Conservation (phyloP, 2,113 vertebrate species). For the Gallinago jamesoni region DNA sequence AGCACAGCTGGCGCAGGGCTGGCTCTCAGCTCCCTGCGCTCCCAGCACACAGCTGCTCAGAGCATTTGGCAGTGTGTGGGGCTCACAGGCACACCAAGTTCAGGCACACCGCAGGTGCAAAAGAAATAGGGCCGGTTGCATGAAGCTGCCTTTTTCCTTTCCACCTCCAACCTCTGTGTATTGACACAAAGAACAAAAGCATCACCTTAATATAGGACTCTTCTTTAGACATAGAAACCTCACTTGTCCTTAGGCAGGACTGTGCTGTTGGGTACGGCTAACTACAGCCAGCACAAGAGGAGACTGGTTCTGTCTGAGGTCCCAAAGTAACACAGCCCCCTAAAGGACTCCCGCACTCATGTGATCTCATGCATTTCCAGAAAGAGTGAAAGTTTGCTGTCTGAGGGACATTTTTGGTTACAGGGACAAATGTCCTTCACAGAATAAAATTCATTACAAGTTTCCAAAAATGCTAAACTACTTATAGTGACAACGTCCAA, state of each 20-base stretch:
- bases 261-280: not conserved
- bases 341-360: not conserved
- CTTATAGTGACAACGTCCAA: not conserved
- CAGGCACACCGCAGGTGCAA: not conserved
- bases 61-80: not conserved
- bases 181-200: fast-evolving
- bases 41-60: not conserved
- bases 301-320: not conserved
- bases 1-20: not conserved
- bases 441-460: not conserved
- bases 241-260: not conserved
- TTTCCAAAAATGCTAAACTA: not conserved
- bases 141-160: not conserved
- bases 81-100: not conserved
- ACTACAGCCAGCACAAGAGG: not conserved
- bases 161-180: not conserved
- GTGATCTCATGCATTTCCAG: not conserved
- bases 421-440: not conserved
- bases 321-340: not conserved
- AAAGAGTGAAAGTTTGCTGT: not conserved
- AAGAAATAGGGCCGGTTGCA: not conserved
- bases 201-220: not conserved
- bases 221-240: not conserved
- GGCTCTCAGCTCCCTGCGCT: not conserved
- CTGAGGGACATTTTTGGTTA: not conserved